Conservation (phyloP, 2,797 vertebrate species). For the Siniperca undulata region DNA sequence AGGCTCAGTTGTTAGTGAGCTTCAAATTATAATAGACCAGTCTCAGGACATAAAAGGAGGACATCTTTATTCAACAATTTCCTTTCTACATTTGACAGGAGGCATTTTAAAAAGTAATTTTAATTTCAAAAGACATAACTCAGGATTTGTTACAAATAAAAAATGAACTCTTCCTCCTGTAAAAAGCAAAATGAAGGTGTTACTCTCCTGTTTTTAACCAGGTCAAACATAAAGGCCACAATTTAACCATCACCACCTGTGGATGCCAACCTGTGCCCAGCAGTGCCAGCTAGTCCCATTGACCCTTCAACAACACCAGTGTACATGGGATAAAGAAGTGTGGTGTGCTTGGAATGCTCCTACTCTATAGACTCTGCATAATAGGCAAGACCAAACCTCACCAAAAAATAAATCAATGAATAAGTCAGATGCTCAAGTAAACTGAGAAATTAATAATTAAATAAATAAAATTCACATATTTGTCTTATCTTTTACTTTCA, state of each 20-base stretch:
- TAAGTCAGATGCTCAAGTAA: neutral
- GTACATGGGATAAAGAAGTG: slow-evolving; percentile 5
- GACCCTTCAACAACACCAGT: slow-evolving; percentile 56
- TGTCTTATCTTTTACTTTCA: neutral
- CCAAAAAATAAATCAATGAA: slow-evolving; percentile 8
- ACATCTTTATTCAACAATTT: slow-evolving; percentile 75
- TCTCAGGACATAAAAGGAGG: slow-evolving; percentile 37
- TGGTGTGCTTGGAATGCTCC: neutral
- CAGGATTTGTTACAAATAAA: slow-evolving; percentile 84
- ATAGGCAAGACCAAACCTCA: neutral
- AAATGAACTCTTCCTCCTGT: slow-evolving; percentile 84
- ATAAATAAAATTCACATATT: neutral
- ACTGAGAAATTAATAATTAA: neutral
- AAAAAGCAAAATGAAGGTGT: slow-evolving; percentile 70
- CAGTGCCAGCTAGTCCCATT: slow-evolving; percentile 58
- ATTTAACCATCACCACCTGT: slow-evolving; percentile 41
- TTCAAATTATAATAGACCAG: slow-evolving; percentile 47
- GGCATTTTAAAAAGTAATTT: slow-evolving; percentile 30
- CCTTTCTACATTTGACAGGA: slow-evolving; percentile 59
- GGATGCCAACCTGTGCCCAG: slow-evolving; percentile 45
- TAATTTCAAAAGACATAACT: slow-evolving; percentile 33
- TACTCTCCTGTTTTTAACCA: slow-evolving; percentile 38
- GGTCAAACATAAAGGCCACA: slow-evolving; percentile 13
- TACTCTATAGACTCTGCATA: slow-evolving; percentile 3
- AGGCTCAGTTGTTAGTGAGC: slow-evolving; percentile 11